Evolutionary conservation across 2,888 invertebrate species (phyloP).

Genomic region (Helleia helle): DNA sequence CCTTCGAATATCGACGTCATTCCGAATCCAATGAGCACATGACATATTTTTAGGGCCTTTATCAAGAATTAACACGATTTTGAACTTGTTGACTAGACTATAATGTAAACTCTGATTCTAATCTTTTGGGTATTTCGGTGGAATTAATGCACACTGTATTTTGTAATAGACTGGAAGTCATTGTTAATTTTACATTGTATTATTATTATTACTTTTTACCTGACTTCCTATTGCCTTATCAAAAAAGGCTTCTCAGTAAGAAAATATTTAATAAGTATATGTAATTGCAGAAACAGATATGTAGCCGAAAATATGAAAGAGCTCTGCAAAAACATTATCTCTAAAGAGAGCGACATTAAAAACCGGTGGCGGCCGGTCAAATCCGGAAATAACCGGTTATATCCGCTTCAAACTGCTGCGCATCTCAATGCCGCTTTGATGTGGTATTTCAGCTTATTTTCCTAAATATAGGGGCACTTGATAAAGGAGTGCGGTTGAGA

Average conservation of each 20-base stretch:
- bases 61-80: no score
- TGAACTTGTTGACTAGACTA: no score
- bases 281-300: not conserved
- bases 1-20: no score
- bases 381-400: constrained; percentile 18
- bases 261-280: not conserved
- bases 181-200: no score
- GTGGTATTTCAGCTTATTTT: constrained; percentile 9
- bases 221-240: no score
- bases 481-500: not conserved
- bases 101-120: no score
- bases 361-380: constrained; percentile 32
- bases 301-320: not conserved
- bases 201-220: no score
- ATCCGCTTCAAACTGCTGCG: constrained; percentile 24
- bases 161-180: no score
- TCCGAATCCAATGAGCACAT: no score
- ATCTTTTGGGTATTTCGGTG: no score
- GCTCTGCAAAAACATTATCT: not conserved
- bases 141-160: no score
- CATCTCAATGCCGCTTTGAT: constrained; percentile 6
- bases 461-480: not conserved
- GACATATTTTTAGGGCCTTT: no score
- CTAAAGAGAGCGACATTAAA: constrained; percentile 1
- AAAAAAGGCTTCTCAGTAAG: not conserved